These are phyloP conservation scores for Apomyelois bistriatella DNA, from an alignment of 2,888 invertebrate genomes.

Conservation along the genomic window DNA sequence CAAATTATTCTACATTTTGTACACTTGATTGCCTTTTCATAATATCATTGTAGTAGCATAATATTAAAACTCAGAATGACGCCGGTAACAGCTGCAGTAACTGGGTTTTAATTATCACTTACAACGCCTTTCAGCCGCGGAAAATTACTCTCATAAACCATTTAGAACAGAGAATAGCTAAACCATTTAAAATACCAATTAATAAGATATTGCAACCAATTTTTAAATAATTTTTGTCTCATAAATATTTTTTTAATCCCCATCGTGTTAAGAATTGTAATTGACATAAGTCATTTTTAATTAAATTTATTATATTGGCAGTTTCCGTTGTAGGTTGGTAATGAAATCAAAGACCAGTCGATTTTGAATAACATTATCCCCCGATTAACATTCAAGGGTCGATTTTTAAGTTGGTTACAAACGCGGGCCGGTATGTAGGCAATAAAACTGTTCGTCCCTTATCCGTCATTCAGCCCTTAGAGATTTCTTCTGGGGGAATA, in stretches of 20 bases:
- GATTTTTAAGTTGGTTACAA: conserved; percentile 68
- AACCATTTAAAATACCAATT: conserved; percentile 57
- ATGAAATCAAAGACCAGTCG: conserved; percentile 58
- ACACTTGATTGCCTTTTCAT: conserved; percentile 52
- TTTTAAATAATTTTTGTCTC: conserved; percentile 24
- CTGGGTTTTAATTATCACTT: conserved; percentile 75
- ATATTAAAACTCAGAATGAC: conserved; percentile 63
- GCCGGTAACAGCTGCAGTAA: conserved; percentile 70
- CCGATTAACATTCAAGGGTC: conserved; percentile 70
- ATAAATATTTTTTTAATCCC: neutral
- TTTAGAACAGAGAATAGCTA: conserved; percentile 57
- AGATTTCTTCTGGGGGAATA: conserved; percentile 78
- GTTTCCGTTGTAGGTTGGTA: conserved; percentile 36
- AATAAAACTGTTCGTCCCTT: conserved; percentile 76
- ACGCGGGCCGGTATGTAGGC: conserved; percentile 61
- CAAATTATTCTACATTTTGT: conserved; percentile 38
- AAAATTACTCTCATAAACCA: conserved; percentile 71
- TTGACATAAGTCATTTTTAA: conserved; percentile 13
- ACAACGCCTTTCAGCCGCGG: conserved; percentile 66
- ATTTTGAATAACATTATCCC: conserved; percentile 73
- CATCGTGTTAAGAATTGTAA: neutral
- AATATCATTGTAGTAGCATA: conserved; percentile 42
- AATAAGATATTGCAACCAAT: conserved; percentile 47
- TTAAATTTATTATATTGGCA: conserved; percentile 31
- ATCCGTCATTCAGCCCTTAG: conserved; percentile 77